A percentile compares a stretch with the other conserved stretches of the same genome.
Evolutionary conservation across 2,113 vertebrate species (phyloP).

Genomic region (Phrynocephalus versicolor): DNA sequence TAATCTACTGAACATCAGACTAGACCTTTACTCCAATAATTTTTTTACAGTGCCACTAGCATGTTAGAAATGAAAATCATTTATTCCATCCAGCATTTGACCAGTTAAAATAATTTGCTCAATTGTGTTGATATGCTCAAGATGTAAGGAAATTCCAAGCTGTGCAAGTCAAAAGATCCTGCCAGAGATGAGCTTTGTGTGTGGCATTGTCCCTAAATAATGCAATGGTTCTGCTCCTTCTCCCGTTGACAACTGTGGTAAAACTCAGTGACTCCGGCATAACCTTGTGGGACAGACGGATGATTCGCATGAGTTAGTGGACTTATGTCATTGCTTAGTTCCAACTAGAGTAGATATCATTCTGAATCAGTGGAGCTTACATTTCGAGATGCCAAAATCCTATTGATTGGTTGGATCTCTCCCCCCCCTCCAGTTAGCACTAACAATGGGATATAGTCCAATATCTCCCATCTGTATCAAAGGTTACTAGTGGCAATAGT

Average conservation of each 20-base stretch:
- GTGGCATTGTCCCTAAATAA: background rate
- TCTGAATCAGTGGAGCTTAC: too few relatives aligned
- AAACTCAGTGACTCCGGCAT: fast-evolving
- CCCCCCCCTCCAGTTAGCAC: too few relatives aligned
- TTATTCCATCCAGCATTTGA: background rate
- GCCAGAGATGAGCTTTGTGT: background rate
- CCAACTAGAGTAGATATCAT: too few relatives aligned
- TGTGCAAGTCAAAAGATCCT: background rate
- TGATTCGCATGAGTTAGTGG: background rate
- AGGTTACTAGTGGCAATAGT: background rate
- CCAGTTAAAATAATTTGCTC: background rate
- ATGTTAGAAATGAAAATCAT: background rate
- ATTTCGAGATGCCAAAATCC: too few relatives aligned
- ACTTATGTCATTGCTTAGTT: too few relatives aligned
- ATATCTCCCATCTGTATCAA: background rate
- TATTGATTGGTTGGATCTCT: too few relatives aligned
- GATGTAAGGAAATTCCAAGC: background rate
- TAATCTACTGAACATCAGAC: background rate
- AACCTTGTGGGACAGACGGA: fast-evolving
- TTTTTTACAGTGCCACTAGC: too few relatives aligned
- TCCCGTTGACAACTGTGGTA: background rate
- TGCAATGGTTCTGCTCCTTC: background rate
- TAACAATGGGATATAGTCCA: too few relatives aligned
- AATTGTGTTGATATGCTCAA: background rate
- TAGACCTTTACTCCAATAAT: background rate